phyloP scores from a whole-genome alignment of 1,140 invertebrate species.

The Drosophila obscura region DNA sequence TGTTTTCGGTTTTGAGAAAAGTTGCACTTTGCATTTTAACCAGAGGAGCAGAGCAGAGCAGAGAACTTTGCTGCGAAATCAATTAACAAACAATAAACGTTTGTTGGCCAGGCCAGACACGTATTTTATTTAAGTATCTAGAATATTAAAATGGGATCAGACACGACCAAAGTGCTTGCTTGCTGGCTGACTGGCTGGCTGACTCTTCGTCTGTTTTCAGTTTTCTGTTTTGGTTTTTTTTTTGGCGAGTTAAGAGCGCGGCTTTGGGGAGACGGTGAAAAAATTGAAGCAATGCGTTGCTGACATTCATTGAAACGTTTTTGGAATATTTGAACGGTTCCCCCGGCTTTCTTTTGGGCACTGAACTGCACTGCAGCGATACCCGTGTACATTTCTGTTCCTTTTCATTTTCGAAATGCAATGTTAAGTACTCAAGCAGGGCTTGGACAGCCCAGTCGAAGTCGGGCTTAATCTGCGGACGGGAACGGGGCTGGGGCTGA shows the following conservation, averaged over 20 bases:
- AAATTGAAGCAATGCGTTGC: slow-evolving; percentile 78
- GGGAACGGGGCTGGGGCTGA: slow-evolving; percentile 18
- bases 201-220: no score
- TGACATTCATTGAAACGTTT: slow-evolving; percentile 82
- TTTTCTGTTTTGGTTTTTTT: slow-evolving; percentile 4
- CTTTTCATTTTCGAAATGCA: slow-evolving; percentile 55
- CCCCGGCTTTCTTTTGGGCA: slow-evolving; percentile 56
- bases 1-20: slow-evolving; percentile 11
- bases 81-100: slow-evolving; percentile 84
- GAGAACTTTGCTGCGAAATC: slow-evolving; percentile 75
- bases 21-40: slow-evolving; percentile 83
- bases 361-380: slow-evolving; percentile 29
- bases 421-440: slow-evolving; percentile 27
- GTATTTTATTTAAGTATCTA: slow-evolving; percentile 83
- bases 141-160: slow-evolving; percentile 84
- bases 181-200: no score
- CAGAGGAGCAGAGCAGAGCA: slow-evolving; percentile 13
- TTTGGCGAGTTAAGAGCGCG: slow-evolving; percentile 6
- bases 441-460: slow-evolving; percentile 41
- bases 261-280: slow-evolving; percentile 33
- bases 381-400: slow-evolving; percentile 22
- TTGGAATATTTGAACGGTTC: slow-evolving; percentile 73
- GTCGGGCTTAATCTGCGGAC: slow-evolving; percentile 58
- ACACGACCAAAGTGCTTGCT: slow-evolving; percentile 54
- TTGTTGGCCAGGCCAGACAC: slow-evolving; percentile 80